Evolutionary conservation across 2,797 vertebrate species (phyloP).

Genomic region (Loris lydekkerianus): DNA sequence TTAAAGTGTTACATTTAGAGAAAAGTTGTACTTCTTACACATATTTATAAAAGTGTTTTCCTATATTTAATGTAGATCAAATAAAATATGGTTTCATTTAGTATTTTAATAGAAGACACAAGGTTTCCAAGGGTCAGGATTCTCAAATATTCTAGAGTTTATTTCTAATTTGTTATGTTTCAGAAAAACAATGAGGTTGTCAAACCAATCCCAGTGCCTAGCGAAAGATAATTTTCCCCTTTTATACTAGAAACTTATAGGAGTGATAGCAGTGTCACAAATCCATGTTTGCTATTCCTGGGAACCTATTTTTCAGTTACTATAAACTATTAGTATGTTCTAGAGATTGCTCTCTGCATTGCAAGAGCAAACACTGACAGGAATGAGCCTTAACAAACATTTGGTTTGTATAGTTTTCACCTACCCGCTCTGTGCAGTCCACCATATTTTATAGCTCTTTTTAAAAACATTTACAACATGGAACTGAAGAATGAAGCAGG

Average conservation of each 20-base stretch:
- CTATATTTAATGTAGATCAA: background rate
- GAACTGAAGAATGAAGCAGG: background rate
- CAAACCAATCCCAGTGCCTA: background rate
- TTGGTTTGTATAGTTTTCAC: background rate
- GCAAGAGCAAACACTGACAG: background rate
- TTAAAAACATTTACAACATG: background rate
- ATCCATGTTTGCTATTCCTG: background rate
- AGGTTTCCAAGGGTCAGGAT: background rate
- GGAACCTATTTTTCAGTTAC: background rate
- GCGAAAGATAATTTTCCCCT: background rate
- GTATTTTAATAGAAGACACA: slow-evolving; percentile 47
- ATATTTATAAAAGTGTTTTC: background rate
- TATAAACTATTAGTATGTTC: background rate
- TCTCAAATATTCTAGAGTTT: background rate
- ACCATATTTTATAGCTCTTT: background rate
- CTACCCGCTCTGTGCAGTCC: background rate
- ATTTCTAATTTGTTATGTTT: slow-evolving; percentile 18
- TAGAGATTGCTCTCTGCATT: background rate
- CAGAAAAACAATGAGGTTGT: background rate
- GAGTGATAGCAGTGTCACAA: background rate
- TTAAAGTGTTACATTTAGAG: background rate
- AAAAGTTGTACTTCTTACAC: background rate
- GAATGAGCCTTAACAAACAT: background rate
- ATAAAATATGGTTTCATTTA: background rate
- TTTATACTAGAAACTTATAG: background rate